These are phyloP conservation scores for Ambastaia sidthimunki DNA, from an alignment of 2,797 vertebrate species.

Conservation along the genomic window DNA sequence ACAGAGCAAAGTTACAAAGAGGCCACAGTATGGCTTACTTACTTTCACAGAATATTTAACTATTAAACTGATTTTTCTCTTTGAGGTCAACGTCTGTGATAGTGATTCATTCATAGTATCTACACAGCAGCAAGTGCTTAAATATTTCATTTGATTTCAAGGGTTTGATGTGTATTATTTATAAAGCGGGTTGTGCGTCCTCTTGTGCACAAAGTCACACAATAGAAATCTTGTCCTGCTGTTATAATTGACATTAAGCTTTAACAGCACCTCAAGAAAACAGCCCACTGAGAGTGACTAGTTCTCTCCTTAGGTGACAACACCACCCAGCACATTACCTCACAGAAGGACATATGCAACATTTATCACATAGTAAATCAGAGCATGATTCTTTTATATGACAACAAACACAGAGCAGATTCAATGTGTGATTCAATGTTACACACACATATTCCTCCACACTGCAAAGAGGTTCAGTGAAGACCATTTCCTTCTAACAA, in stretches of 20 bases:
- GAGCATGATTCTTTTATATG: not conserved
- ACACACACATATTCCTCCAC: too few species aligned
- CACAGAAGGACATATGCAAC: conserved; percentile 1
- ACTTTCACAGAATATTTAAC: not conserved
- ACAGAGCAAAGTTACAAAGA: too few species aligned
- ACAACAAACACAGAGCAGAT: conserved; percentile 19
- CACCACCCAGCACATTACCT: not conserved
- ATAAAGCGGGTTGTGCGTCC: conserved; percentile 61
- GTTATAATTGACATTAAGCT: conserved; percentile 59
- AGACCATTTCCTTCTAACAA: conserved; percentile 4
- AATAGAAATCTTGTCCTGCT: conserved; percentile 64
- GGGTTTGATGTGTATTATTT: conserved; percentile 68
- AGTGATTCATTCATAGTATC: conserved; percentile 56
- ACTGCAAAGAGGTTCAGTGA: conserved; percentile 11
- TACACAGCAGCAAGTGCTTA: conserved; percentile 62
- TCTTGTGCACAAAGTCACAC: conserved; percentile 60
- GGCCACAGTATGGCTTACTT: too few species aligned
- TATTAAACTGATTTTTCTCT: conserved; percentile 25
- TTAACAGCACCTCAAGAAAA: conserved; percentile 58
- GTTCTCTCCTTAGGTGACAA: not conserved
- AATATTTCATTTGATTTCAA: conserved; percentile 72
- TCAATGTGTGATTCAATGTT: not conserved
- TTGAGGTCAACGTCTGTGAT: conserved; percentile 52
- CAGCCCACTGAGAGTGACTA: not conserved
- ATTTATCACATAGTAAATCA: conserved; percentile 27